Evolutionary conservation across 2,797 vertebrate genomes (phyloP).

Genomic region (Mormyrus proboscirostris): DNA sequence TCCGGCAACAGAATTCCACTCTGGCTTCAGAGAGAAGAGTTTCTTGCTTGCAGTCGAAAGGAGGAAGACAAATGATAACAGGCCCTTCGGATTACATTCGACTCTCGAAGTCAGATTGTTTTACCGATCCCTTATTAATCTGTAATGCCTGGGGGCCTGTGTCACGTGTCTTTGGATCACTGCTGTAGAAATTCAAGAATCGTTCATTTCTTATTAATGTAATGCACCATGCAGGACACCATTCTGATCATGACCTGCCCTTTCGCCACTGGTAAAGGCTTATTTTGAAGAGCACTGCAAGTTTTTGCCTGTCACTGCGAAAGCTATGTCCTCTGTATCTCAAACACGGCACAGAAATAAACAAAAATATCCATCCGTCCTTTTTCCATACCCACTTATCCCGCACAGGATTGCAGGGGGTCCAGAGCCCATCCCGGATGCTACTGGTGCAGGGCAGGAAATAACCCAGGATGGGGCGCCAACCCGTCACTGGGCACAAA

Average conservation of each 20-base stretch:
- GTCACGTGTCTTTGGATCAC: not conserved
- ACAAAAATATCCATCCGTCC: not conserved
- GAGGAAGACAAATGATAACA: constrained; percentile 1
- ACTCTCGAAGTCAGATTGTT: constrained; percentile 20
- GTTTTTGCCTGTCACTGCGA: not conserved
- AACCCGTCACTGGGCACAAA: not conserved
- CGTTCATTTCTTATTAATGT: constrained; percentile 25
- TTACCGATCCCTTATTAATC: constrained; percentile 22
- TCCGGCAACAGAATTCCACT: constrained; percentile 4
- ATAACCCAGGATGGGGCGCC: not conserved
- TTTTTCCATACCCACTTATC: not conserved
- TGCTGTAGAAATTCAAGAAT: constrained; percentile 17
- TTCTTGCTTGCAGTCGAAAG: not conserved
- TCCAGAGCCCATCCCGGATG: not conserved
- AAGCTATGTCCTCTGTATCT: not conserved
- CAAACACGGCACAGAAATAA: not conserved
- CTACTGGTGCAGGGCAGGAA: not conserved
- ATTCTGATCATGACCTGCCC: not conserved
- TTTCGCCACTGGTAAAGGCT: not conserved
- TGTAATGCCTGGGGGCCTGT: constrained; percentile 18
- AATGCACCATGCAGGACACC: constrained; percentile 15
- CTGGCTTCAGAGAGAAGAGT: not conserved
- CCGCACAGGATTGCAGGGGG: not conserved
- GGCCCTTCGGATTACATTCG: not conserved
- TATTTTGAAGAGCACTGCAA: not conserved